Percentiles rank a stretch among this genome's conserved stretches.
Evolutionary conservation across 2,888 invertebrate species (phyloP).

Genomic region (Apamea sordens): DNA sequence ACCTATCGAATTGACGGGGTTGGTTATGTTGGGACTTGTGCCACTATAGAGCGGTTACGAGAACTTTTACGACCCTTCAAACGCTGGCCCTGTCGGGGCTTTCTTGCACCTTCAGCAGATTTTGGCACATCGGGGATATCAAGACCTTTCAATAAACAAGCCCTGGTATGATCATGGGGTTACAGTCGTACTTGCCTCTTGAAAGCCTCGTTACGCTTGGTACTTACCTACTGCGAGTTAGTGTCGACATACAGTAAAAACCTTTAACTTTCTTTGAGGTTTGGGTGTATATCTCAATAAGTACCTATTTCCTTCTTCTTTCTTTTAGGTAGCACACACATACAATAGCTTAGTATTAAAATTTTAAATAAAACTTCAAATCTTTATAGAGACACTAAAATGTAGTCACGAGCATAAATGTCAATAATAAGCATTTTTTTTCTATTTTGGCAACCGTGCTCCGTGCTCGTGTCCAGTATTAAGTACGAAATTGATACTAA

Average conservation of each 20-base stretch:
- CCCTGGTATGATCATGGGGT: too few species aligned
- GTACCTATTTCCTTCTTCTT: neutral
- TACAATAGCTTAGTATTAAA: too few species aligned
- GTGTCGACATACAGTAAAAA: neutral
- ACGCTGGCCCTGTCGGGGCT: neutral
- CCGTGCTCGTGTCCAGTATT: neutral
- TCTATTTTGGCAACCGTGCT: neutral
- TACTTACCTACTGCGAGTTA: neutral
- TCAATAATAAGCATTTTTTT: neutral
- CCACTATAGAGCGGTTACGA: neutral
- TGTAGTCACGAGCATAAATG: neutral
- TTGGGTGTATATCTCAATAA: neutral
- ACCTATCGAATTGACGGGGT: neutral
- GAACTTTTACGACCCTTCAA: neutral
- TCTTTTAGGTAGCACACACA: neutral
- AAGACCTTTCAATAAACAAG: neutral
- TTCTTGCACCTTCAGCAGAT: neutral
- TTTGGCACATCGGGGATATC: neutral
- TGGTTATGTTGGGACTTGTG: too few species aligned
- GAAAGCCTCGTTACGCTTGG: neutral
- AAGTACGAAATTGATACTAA: too few species aligned
- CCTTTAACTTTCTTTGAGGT: neutral
- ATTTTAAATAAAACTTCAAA: neutral
- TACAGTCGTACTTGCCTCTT: neutral
- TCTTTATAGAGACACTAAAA: neutral